A percentile compares a stretch with the other conserved stretches of the same genome.
Evolutionary conservation across 2,113 vertebrate species (phyloP).

Genomic region (Phalacrocorax pelagicus): DNA sequence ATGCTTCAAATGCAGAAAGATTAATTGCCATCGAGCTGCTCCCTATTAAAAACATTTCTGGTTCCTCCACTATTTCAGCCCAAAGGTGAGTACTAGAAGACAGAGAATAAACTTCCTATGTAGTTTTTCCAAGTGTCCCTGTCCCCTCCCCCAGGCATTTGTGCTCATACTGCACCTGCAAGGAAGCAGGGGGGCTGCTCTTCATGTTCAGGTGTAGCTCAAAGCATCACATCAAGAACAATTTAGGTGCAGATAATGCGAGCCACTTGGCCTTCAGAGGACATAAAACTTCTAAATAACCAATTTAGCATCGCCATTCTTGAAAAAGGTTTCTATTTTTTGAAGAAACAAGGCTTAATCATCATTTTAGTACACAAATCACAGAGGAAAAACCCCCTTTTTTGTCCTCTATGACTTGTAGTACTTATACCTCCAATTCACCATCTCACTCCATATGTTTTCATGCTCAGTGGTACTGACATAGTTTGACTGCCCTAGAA

Average conservation of each 20-base stretch:
- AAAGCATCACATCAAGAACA: background rate
- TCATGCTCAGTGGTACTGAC: background rate
- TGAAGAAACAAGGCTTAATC: background rate
- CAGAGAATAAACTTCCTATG: background rate
- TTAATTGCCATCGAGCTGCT: background rate
- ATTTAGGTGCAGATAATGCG: background rate
- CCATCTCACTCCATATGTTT: background rate
- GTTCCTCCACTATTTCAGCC: background rate
- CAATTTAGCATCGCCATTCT: background rate
- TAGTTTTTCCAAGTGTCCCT: background rate
- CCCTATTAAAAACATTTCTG: background rate
- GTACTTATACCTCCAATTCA: background rate
- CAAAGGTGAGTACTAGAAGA: background rate
- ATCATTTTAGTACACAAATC: background rate
- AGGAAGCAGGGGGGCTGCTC: background rate
- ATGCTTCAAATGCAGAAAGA: background rate
- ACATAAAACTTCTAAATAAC: background rate
- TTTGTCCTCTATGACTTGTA: background rate
- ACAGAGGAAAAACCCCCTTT: accelerated
- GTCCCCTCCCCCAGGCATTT: background rate
- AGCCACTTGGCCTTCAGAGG: background rate
- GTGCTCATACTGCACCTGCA: background rate
- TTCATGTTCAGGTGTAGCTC: background rate
- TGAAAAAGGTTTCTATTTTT: background rate
- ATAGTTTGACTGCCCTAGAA: background rate